These are phyloP conservation scores for Rhodinocichla rosea DNA, from an alignment of 2,113 vertebrate genomes.

Conservation along the genomic window DNA sequence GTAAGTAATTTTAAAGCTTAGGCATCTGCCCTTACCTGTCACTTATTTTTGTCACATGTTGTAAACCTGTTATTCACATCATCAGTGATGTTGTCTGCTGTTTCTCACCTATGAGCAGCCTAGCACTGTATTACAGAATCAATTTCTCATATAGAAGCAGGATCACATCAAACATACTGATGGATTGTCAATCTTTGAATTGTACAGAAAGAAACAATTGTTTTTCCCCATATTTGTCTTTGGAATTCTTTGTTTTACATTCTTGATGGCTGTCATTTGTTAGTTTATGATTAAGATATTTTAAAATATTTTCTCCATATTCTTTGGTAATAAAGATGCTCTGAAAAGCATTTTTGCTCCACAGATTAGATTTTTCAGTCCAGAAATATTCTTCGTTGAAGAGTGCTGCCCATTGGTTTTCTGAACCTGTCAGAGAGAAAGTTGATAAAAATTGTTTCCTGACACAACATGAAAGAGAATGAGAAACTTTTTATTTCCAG, in stretches of 20 bases:
- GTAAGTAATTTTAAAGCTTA: neutral
- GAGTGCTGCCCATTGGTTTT: neutral
- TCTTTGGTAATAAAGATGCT: neutral
- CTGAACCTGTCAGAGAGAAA: neutral
- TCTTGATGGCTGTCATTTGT: neutral
- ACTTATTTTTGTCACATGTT: neutral
- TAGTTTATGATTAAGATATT: neutral
- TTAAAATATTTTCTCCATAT: neutral
- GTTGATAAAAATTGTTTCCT: neutral
- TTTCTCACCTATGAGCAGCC: neutral
- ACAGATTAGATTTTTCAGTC: neutral
- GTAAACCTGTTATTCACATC: neutral
- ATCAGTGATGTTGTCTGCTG: neutral
- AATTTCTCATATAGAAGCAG: neutral
- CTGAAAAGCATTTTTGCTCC: neutral
- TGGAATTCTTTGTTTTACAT: neutral
- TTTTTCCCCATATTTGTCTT: neutral
- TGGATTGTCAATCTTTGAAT: neutral
- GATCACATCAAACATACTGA: neutral
- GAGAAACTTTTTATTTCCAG: neutral
- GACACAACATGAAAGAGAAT: neutral
- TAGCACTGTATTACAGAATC: neutral
- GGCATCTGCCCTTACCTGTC: neutral
- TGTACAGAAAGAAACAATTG: neutral
- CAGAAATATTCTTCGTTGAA: neutral